A percentile compares a stretch with the other conserved stretches of the same genome.
phyloP scores from a whole-genome alignment of 2,113 vertebrate genomes.

The Cryptomyrus ogoouensis region DNA sequence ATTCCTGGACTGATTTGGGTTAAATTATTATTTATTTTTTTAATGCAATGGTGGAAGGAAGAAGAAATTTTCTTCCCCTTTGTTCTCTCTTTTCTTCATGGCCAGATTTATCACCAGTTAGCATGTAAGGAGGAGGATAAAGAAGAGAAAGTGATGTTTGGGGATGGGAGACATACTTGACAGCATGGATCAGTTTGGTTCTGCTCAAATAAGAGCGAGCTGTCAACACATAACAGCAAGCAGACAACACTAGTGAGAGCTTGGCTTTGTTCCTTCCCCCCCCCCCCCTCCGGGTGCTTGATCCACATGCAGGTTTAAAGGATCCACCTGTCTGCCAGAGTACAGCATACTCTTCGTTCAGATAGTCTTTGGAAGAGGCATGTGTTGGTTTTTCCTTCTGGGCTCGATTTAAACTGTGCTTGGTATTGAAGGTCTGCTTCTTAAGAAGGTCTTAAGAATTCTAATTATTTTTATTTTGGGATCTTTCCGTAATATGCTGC shows the following conservation, averaged over 20 bases:
- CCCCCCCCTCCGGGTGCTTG: background rate
- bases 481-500: background rate
- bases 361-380: background rate
- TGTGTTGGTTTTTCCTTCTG: background rate
- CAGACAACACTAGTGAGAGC: background rate
- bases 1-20: background rate
- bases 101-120: conserved; percentile 1
- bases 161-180: conserved; percentile 23
- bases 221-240: background rate
- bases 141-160: conserved; percentile 15
- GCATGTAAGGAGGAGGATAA: conserved; percentile 10
- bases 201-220: conserved; percentile 28
- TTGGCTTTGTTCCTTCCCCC: background rate
- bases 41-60: background rate
- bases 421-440: background rate
- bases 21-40: background rate
- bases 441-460: background rate
- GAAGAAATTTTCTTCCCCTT: background rate
- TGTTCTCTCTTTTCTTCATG: background rate
- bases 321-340: background rate
- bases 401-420: background rate
- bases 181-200: conserved; percentile 26
- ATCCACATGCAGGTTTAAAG: background rate
- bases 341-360: background rate
- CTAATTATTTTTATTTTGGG: background rate